Conservation (phyloP, 2,888 invertebrate species). For the Pterostichus niger region DNA sequence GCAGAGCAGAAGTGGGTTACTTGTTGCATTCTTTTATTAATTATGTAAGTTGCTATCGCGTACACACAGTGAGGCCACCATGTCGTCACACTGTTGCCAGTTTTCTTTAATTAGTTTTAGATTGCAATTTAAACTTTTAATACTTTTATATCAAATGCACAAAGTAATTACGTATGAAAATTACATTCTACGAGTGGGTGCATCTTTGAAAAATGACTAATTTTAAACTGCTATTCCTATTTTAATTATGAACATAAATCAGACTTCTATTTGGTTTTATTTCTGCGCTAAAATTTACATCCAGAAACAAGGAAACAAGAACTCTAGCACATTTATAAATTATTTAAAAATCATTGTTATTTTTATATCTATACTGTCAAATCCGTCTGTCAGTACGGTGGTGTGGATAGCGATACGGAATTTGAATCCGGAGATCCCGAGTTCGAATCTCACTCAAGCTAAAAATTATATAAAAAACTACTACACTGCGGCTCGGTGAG, state of each 20-base stretch:
- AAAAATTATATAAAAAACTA: no score
- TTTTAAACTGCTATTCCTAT: not conserved
- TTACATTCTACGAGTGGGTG: constrained; percentile 24
- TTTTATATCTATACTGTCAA: no score
- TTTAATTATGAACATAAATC: constrained; percentile 3
- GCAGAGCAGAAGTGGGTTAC: constrained; percentile 15
- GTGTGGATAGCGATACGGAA: no score
- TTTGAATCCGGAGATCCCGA: no score
- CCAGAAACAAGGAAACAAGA: no score
- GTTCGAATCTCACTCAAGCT: no score
- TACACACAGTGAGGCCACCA: not conserved
- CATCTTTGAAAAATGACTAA: constrained; percentile 17
- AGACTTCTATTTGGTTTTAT: not conserved
- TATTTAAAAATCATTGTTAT: no score
- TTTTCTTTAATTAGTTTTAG: constrained; percentile 63
- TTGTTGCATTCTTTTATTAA: constrained; percentile 62
- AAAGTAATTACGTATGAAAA: constrained; percentile 47
- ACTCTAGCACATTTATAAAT: no score
- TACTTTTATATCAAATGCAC: constrained; percentile 62
- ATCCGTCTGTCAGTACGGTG: no score
- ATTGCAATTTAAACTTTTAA: constrained; percentile 65
- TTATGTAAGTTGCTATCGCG: constrained; percentile 55
- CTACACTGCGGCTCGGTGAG: no score
- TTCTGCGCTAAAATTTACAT: no score
- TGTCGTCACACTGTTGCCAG: constrained; percentile 45